Conservation (phyloP, 2,113 vertebrate genomes). For the Bombycilla garrulus region DNA sequence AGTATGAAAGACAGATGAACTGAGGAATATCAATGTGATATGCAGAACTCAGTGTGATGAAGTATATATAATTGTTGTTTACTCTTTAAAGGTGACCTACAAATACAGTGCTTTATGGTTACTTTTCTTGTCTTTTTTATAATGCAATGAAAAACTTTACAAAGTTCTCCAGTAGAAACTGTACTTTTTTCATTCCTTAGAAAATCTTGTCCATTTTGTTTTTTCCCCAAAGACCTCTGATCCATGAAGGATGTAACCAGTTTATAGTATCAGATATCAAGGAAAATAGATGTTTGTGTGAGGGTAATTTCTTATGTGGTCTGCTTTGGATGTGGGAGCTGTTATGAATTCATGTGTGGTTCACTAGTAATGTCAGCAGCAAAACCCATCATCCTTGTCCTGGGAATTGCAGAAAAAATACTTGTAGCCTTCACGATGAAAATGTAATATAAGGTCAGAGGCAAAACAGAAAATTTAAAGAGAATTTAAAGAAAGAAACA, state of each 20-base stretch:
- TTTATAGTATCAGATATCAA: not conserved
- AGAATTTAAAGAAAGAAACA: slow-evolving; percentile 11
- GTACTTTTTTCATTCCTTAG: not conserved
- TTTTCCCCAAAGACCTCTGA: not conserved
- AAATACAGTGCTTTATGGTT: not conserved
- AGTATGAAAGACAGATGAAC: slow-evolving; percentile 34
- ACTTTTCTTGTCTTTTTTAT: not conserved
- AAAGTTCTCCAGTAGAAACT: not conserved
- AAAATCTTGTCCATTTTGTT: not conserved
- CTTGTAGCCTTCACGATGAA: not conserved
- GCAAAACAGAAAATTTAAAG: not conserved
- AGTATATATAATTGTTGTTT: slow-evolving; percentile 37
- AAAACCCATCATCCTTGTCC: not conserved
- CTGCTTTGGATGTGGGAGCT: not conserved
- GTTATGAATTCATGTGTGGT: not conserved
- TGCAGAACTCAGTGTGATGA: slow-evolving; percentile 16
- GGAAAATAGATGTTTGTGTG: not conserved
- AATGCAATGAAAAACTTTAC: not conserved
- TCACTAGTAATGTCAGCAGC: not conserved
- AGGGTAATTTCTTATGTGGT: not conserved
- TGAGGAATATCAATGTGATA: not conserved
- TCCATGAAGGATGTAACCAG: not conserved
- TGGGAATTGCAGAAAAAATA: not conserved
- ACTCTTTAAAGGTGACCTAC: slow-evolving; percentile 37
- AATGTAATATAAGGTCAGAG: not conserved